Conservation (phyloP, 2,113 vertebrate species). For the Sialia sialis region DNA sequence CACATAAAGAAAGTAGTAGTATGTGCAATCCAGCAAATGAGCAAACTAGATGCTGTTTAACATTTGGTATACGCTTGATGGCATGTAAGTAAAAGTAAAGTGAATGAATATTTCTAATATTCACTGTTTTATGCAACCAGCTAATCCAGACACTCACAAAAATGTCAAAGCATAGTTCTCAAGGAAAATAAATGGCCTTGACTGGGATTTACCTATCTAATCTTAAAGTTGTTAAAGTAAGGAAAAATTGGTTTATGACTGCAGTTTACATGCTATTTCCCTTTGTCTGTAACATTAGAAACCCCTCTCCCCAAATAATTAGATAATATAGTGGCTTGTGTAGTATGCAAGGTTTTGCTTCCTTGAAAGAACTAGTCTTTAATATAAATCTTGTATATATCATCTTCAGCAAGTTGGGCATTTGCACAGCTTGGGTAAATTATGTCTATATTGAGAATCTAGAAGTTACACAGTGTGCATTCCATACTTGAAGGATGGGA, state of each 20-base stretch:
- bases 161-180: neutral
- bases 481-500: slow-evolving; percentile 75
- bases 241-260: neutral
- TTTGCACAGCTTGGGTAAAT: slow-evolving; percentile 76
- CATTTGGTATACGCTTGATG: neutral
- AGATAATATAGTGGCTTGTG: slow-evolving; percentile 1
- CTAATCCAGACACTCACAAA: neutral
- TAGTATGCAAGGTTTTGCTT: slow-evolving; percentile 45
- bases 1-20: neutral
- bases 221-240: slow-evolving; percentile 2
- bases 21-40: neutral
- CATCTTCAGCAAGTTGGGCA: slow-evolving; percentile 67
- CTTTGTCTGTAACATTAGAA: slow-evolving; percentile 42
- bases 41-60: neutral
- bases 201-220: neutral
- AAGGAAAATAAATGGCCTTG: neutral
- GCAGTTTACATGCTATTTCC: slow-evolving; percentile 2
- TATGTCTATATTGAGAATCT: slow-evolving; percentile 75
- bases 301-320: slow-evolving; percentile 14
- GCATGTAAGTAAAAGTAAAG: neutral
- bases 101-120: neutral
- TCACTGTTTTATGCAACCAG: neutral
- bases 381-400: slow-evolving; percentile 67
- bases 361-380: slow-evolving; percentile 64
- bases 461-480: slow-evolving; percentile 77